Conservation (phyloP, 2,113 vertebrate genomes). For the Fregetta grallaria region DNA sequence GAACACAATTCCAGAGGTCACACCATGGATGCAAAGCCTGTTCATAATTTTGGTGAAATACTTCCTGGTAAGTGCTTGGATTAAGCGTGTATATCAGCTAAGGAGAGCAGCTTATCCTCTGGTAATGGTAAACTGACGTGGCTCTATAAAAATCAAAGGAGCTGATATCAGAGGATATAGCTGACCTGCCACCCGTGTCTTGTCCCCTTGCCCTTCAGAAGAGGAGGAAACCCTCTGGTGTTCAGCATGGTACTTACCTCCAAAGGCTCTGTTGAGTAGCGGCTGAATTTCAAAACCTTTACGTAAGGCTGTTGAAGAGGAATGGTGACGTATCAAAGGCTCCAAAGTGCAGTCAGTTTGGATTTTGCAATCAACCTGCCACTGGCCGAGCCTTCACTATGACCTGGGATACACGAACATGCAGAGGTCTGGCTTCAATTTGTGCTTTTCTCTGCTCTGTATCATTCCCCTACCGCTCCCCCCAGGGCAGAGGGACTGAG, state of each 20-base stretch:
- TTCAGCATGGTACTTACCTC: neutral
- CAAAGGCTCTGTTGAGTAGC: neutral
- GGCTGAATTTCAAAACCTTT: neutral
- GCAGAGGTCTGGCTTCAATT: neutral
- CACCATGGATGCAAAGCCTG: neutral
- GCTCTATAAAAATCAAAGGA: neutral
- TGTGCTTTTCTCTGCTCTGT: neutral
- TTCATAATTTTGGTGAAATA: neutral
- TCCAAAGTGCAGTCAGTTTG: neutral
- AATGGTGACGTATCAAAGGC: conserved; percentile 3
- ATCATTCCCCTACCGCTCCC: neutral
- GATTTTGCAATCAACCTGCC: conserved; percentile 29
- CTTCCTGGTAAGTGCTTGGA: neutral
- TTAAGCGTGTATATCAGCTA: neutral
- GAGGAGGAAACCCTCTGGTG: neutral
- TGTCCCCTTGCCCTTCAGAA: neutral
- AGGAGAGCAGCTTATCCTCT: neutral
- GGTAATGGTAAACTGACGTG: neutral
- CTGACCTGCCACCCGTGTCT: neutral
- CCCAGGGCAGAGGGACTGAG: neutral
- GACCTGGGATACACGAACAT: neutral
- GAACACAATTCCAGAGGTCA: neutral
- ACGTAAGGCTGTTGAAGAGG: neutral
- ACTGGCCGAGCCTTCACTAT: neutral
- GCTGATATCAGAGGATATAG: neutral